Evolutionary conservation across 2,797 vertebrate species (phyloP).

Genomic region (Gymnoscopelus microlampas): DNA sequence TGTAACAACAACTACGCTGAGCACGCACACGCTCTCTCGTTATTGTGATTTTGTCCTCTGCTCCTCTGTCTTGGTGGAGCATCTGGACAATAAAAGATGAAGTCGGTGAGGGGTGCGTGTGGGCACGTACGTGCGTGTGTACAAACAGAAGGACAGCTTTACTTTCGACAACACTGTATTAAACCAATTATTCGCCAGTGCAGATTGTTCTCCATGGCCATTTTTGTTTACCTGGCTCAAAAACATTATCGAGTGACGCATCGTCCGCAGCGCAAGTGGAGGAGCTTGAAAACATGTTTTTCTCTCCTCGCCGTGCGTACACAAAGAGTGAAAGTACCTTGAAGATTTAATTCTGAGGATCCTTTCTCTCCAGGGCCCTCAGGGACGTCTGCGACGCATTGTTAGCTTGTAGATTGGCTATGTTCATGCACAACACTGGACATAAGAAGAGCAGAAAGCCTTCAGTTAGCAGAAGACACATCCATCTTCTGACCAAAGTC

Average conservation of each 20-base stretch:
- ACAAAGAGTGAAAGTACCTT: conserved; percentile 58
- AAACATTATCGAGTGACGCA: conserved; percentile 45
- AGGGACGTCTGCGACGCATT: not conserved
- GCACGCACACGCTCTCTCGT: conserved; percentile 33
- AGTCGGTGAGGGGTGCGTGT: conserved; percentile 8
- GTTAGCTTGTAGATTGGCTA: too few relatives aligned
- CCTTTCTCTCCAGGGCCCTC: conserved; percentile 53
- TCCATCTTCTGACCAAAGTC: conserved; percentile 74
- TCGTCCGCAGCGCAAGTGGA: conserved; percentile 49
- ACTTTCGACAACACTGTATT: conserved; percentile 50
- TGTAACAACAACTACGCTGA: not conserved
- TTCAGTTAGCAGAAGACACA: conserved; percentile 70
- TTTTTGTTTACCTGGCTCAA: conserved; percentile 65
- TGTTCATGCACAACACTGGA: too few relatives aligned
- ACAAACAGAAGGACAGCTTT: conserved; percentile 61
- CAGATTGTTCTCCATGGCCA: conserved; percentile 55
- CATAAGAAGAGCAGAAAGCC: conserved; percentile 52
- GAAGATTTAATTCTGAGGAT: conserved; percentile 70
- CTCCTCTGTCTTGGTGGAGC: conserved; percentile 39
- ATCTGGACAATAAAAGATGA: conserved; percentile 46
- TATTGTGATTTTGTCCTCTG: conserved; percentile 63
- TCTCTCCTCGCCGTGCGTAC: conserved; percentile 55
- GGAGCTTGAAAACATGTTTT: conserved; percentile 72
- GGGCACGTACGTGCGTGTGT: conserved; percentile 17
- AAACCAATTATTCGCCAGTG: conserved; percentile 66